Evolutionary conservation across 2,797 vertebrate species (phyloP).

Genomic region (Cirrhinus mrigala): DNA sequence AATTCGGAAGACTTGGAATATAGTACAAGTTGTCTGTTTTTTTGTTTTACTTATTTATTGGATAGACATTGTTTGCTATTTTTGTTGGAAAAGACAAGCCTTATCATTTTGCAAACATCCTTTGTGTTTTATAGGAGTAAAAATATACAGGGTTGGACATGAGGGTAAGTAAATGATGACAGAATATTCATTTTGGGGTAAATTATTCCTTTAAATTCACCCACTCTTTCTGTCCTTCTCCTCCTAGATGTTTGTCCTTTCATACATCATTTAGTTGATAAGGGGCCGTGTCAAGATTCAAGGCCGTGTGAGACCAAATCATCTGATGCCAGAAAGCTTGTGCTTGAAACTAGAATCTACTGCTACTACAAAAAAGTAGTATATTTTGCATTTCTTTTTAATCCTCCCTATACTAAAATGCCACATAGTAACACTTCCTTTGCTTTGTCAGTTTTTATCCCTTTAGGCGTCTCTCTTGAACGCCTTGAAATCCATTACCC

Average conservation of each 20-base stretch:
- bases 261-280: constrained; percentile 36
- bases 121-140: neutral
- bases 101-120: neutral
- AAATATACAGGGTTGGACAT: neutral
- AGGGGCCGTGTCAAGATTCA: constrained; percentile 20
- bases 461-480: constrained; percentile 18
- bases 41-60: neutral
- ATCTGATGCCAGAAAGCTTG: constrained; percentile 13
- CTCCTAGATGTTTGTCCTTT: neutral
- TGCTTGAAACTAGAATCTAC: neutral
- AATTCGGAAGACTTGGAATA: neutral
- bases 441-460: constrained; percentile 28
- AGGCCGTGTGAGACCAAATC: neutral
- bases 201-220: neutral
- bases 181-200: neutral
- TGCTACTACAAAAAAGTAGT: too few relatives aligned
- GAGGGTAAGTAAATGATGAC: neutral
- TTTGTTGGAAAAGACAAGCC: neutral
- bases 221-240: neutral
- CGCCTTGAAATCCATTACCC: constrained; percentile 17
- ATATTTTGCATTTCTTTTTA: neutral
- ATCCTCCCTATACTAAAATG: constrained; percentile 14
- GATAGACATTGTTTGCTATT: neutral
- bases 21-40: neutral
- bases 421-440: constrained; percentile 3